These are phyloP conservation scores for Tragelaphus buxtoni DNA, from an alignment of 2,113 vertebrate genomes.

Conservation along the genomic window DNA sequence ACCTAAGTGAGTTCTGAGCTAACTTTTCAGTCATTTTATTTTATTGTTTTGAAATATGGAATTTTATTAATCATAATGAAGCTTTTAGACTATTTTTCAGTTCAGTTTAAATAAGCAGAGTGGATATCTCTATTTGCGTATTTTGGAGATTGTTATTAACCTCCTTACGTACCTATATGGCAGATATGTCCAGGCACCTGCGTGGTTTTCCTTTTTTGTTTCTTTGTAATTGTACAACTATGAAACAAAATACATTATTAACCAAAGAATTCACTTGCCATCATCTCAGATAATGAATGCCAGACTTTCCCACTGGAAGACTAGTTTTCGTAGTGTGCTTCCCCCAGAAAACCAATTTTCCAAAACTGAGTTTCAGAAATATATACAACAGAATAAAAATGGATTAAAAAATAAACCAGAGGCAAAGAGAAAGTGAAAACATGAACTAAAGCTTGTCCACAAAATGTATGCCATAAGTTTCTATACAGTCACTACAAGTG, in stretches of 20 bases:
- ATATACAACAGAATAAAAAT: background rate
- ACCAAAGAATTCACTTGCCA: background rate
- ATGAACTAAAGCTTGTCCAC: background rate
- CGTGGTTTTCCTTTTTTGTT: background rate
- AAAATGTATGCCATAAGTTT: background rate
- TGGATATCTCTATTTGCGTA: background rate
- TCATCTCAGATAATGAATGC: background rate
- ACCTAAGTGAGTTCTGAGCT: constrained; percentile 89
- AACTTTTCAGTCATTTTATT: background rate
- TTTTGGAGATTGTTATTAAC: background rate
- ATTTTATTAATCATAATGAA: background rate
- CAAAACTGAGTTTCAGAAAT: constrained; percentile 19
- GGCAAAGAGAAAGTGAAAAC: background rate
- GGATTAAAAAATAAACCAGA: background rate
- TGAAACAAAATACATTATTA: background rate
- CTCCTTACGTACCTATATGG: background rate
- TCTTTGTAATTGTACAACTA: background rate
- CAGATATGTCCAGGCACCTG: background rate
- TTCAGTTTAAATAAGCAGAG: background rate
- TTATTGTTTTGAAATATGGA: background rate
- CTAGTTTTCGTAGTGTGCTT: background rate
- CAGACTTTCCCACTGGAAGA: background rate
- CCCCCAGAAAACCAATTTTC: background rate
- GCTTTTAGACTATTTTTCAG: background rate
- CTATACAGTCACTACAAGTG: background rate